These are phyloP conservation scores for Strix uralensis DNA, from an alignment of 2,113 vertebrate genomes.

Conservation along the genomic window DNA sequence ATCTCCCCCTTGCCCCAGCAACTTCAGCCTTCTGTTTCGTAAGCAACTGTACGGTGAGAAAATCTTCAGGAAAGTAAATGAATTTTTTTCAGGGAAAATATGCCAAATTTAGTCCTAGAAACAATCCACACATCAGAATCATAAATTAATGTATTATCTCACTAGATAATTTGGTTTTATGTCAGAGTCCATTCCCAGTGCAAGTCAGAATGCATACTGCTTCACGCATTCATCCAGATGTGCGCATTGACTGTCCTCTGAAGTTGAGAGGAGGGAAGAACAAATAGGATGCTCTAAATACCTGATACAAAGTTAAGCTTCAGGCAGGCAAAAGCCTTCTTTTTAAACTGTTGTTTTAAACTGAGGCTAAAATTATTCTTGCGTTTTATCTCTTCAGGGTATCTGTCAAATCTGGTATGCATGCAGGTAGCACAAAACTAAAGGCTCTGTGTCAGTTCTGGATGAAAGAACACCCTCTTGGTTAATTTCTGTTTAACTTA, in stretches of 20 bases:
- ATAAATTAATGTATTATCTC: background rate
- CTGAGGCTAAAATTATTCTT: background rate
- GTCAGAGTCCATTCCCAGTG: background rate
- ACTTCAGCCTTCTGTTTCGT: background rate
- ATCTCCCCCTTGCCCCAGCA: rapidly evolving
- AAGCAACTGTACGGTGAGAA: background rate
- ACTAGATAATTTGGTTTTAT: background rate
- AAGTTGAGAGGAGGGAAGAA: background rate
- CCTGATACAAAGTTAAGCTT: background rate
- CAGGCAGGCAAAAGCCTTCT: background rate
- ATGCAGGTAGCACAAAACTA: background rate
- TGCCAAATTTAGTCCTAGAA: background rate
- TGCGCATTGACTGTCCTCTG: background rate
- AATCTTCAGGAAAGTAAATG: background rate
- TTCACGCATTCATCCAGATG: background rate
- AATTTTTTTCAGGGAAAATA: background rate
- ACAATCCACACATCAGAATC: background rate
- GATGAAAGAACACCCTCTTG: background rate
- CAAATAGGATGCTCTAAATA: background rate
- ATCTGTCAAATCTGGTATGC: background rate
- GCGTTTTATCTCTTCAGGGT: background rate
- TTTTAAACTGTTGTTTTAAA: background rate
- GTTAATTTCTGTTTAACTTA: background rate
- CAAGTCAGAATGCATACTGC: background rate
- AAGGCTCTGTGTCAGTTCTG: background rate